Conservation (phyloP, 2,113 vertebrate genomes). For the Perca schrenkii region DNA sequence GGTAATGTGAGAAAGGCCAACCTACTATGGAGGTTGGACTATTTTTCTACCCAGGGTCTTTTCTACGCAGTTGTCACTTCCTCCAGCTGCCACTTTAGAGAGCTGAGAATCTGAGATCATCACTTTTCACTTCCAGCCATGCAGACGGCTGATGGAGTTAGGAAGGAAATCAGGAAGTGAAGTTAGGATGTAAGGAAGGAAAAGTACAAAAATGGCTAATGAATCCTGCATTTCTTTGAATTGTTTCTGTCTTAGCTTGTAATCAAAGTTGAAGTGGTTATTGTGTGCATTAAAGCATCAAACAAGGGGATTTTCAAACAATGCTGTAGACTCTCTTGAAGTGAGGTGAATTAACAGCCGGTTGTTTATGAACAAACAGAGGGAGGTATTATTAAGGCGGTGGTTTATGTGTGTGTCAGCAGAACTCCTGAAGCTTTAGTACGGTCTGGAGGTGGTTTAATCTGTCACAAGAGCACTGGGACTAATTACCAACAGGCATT, state of each 20-base stretch:
- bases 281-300: conserved; percentile 29
- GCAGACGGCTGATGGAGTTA: conserved; percentile 28
- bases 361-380: conserved; percentile 47
- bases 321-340: conserved; percentile 7
- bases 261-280: conserved; percentile 34
- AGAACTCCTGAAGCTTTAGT: conserved; percentile 65
- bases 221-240: conserved; percentile 49
- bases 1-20: conserved; percentile 71
- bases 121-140: conserved; percentile 30
- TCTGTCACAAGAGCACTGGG: conserved; percentile 56
- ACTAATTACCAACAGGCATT: conserved; percentile 65
- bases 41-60: conserved; percentile 52
- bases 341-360: conserved; percentile 40
- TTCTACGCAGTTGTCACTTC: conserved; percentile 72
- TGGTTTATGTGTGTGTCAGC: conserved; percentile 61
- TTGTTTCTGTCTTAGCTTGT: background rate
- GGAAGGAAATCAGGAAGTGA: conserved; percentile 64
- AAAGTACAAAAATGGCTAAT: conserved; percentile 39
- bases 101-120: conserved; percentile 49
- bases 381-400: conserved; percentile 41
- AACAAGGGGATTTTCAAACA: conserved; percentile 46
- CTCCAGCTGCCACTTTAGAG: conserved; percentile 72
- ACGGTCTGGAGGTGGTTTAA: conserved; percentile 66
- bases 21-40: conserved; percentile 45
- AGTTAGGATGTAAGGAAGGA: conserved; percentile 65